Conservation (phyloP, 2,113 vertebrate genomes). For the Apteryx owenii region DNA sequence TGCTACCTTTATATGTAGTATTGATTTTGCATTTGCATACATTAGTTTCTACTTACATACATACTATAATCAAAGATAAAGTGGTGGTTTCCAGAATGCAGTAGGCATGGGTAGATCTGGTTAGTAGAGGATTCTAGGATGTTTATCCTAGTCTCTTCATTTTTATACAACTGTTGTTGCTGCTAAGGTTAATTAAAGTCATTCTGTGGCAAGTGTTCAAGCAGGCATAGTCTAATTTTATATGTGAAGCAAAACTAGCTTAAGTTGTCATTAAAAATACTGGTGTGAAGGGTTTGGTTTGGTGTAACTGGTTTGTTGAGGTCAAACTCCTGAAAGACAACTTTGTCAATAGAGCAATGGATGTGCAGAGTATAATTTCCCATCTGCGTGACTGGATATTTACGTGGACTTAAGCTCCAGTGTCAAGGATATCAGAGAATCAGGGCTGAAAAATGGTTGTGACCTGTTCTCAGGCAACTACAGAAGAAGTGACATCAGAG, state of each 20-base stretch:
- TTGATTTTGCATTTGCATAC: background rate
- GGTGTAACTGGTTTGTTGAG: background rate
- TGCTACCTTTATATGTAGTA: background rate
- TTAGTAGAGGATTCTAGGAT: background rate
- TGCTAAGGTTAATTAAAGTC: conserved; percentile 18
- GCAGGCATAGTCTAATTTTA: background rate
- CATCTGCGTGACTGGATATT: background rate
- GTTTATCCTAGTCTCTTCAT: background rate
- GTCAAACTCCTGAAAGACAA: background rate
- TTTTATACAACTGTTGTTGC: background rate
- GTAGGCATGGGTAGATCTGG: background rate
- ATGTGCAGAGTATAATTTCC: background rate
- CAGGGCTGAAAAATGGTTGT: background rate
- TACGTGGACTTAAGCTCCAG: background rate
- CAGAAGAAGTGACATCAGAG: background rate
- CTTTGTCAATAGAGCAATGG: background rate
- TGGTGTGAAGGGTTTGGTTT: background rate
- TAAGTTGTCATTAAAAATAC: background rate
- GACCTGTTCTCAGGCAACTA: background rate
- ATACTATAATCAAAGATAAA: background rate
- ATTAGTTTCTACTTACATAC: background rate
- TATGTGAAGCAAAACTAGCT: background rate
- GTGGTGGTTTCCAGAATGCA: background rate
- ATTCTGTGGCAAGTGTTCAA: background rate
- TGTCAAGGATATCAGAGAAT: background rate